Evolutionary conservation across 1,140 invertebrate genomes (phyloP), one percentile per base, ranked within the genome.

Genomic region (Pectinophora gossypiella): DNA sequence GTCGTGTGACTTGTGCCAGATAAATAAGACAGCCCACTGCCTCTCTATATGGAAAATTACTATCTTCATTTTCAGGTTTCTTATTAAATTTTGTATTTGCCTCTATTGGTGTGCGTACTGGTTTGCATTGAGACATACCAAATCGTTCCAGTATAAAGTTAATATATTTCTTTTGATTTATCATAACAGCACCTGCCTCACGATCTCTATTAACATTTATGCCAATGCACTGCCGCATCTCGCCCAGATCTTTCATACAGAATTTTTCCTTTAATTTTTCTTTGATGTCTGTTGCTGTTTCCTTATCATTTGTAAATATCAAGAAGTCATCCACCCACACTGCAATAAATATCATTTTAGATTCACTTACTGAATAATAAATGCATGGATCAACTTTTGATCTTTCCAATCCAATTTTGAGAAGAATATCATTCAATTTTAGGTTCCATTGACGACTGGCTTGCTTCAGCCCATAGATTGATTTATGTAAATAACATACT

Each of bases 271-370:
- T 49, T 36, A 49, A 55, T 3, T 35, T 13, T 19, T 32, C 48
- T 46, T 62, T 56, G 40, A 18, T 12, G 6, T 36, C n/a, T n/a
- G 18, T 4, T n/a, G 38, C 12, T 36, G 20, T 32, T 38, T 49
- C 4, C 6, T 15, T 49, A 16, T 38, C 9, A 6, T 27, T 38
- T 36, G 23, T 18, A 23, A 52, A 36, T 48, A 13, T 32, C 20
- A 56, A 35, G 22, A 7, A 46, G 48, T 55, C 15, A 43, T 55
- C 19, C 18, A 4, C 0, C 23, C 48, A 60, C 51, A 67, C 57
- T 61, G 13, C 18, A n/a, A 47, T 45, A 57, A 19, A 65, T 59
- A 9, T 48, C 59, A 56, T 68, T 13, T 65, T 62, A 16, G 59
- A 36, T 64, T 62, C 45, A 43, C 56, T 58, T 10, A 18, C 22